Base-by-base conservation (phyloP, 2,888 invertebrate genomes). In the Hirtodrosophila cameraria region DNA sequence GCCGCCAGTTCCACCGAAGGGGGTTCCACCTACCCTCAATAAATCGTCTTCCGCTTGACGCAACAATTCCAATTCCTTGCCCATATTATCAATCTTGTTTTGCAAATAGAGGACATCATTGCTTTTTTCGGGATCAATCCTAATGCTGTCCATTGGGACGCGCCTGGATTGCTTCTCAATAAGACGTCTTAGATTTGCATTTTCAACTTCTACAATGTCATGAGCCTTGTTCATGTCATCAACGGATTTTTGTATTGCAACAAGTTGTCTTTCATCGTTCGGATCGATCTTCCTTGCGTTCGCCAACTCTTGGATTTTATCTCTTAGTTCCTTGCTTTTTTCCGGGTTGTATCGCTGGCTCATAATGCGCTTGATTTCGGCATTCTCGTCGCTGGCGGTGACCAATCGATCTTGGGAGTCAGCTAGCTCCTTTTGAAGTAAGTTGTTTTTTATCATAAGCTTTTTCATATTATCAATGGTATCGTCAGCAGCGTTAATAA, bases 121-220 rank as follows among this genome's bases (percentile, higher is more conserved):
- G 31, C 72, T 83, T 25, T 31, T 70, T 36, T 90, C 90, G 0
- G 84, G 86, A 6, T 86, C 81, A 2, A 73, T 28, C 11, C 36
- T 33, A 8, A 88, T 71, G 23, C 28, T 58, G 1, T 79, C 73
- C 52, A 85, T 59, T 3, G 67, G 58, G 7, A 71, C 69, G 4
- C 86, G 85, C 2, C 46, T 55, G 0, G 84, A 67, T 11, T 87
- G 71, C 35, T 90, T 90, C 9, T 89, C 90, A 23, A 89, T 67
- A 7, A 89, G 57, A 6, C 80, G 67, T 49, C 82, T 82, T 0
- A 89, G 62, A 27, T 82, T 80, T 0, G 57, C 72, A 70, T 88
- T 89, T 59, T 89, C 87, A 6, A 88, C 85, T 41, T 87, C 76
- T 2, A 87, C 43, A n/a, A 87, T 68, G 18, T 89, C 86, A 36